Evolutionary conservation across 2,797 vertebrate genomes (phyloP).

Genomic region (Harpagifer antarcticus): DNA sequence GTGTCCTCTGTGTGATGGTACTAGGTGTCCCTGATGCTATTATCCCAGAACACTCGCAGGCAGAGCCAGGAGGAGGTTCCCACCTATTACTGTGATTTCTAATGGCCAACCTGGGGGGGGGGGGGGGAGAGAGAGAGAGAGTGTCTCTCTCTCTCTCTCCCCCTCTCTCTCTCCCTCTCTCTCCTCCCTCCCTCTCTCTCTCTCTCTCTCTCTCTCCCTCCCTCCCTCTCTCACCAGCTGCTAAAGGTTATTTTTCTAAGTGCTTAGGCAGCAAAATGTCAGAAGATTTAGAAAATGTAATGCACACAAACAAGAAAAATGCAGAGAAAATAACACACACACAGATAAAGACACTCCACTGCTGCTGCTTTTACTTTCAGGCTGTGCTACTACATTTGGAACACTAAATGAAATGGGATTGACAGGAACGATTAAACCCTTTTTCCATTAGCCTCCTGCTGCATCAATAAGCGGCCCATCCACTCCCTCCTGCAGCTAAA

Average conservation of each 20-base stretch:
- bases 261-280: conserved; percentile 27
- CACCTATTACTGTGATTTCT: conserved; percentile 78
- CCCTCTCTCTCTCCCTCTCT: too few species aligned
- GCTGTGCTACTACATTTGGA: conserved; percentile 44
- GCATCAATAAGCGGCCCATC: conserved; percentile 70
- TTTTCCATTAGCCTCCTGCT: conserved; percentile 70
- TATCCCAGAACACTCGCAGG: conserved; percentile 83
- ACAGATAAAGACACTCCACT: conserved; percentile 8
- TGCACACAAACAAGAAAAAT: conserved; percentile 3
- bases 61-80: conserved; percentile 78
- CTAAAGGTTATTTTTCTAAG: conserved; percentile 46
- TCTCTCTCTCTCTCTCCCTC: not conserved
- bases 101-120: conserved; percentile 78
- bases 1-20: conserved; percentile 78
- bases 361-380: conserved; percentile 45
- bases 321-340: not conserved
- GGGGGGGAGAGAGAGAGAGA: conserved; percentile 47
- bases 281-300: not conserved
- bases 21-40: conserved; percentile 82
- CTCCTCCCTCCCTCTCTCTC: too few species aligned
- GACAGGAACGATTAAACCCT: conserved; percentile 71
- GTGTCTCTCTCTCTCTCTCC: not conserved
- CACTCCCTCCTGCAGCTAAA: conserved; percentile 74
- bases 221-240: conserved; percentile 43
- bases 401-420: conserved; percentile 71